Evolutionary conservation across 1,140 invertebrate species (phyloP).

Genomic region (Zaprionus gabonicus): DNA sequence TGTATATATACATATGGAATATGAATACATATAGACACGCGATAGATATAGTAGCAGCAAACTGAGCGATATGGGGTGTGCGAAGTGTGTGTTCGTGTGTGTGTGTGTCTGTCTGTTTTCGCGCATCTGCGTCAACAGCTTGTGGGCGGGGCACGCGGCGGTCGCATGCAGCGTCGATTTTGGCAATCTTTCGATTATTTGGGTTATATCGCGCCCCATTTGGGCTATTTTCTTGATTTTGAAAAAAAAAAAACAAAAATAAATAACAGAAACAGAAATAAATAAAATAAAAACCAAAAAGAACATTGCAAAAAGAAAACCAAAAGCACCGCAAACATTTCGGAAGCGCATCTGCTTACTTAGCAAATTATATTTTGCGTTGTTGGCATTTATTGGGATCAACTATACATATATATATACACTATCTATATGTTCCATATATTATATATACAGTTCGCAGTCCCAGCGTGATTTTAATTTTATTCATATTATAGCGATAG

Average conservation of each 20-base stretch:
- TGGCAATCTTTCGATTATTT: conserved; percentile 49
- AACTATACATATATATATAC: conserved; percentile 17
- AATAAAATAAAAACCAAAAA: conserved; percentile 21
- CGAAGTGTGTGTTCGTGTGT: conserved; percentile 1
- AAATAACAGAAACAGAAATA: background rate
- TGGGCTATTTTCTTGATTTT: conserved; percentile 54
- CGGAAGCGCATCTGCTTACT: conserved; percentile 48
- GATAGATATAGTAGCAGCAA: conserved; percentile 10
- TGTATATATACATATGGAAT: conserved; percentile 9
- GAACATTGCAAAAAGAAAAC: conserved; percentile 29
- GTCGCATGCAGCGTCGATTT: conserved; percentile 63
- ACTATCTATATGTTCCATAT: conserved; percentile 13
- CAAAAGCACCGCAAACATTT: conserved; percentile 36
- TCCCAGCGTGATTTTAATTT: conserved; percentile 16
- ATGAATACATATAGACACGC: conserved; percentile 32
- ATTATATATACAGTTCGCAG: background rate
- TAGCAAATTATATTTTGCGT: conserved; percentile 75
- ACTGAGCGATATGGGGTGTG: background rate
- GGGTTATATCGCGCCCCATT: conserved; percentile 49
- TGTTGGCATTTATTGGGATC: conserved; percentile 68
- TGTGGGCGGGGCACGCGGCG: conserved; percentile 60
- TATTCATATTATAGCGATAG: conserved; percentile 17
- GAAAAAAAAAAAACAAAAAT: conserved; percentile 18
- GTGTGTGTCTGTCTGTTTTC: conserved; percentile 30
- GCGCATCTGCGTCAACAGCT: conserved; percentile 63